Conservation (phyloP, 2,888 invertebrate genomes). For the Chouioia cunea region DNA sequence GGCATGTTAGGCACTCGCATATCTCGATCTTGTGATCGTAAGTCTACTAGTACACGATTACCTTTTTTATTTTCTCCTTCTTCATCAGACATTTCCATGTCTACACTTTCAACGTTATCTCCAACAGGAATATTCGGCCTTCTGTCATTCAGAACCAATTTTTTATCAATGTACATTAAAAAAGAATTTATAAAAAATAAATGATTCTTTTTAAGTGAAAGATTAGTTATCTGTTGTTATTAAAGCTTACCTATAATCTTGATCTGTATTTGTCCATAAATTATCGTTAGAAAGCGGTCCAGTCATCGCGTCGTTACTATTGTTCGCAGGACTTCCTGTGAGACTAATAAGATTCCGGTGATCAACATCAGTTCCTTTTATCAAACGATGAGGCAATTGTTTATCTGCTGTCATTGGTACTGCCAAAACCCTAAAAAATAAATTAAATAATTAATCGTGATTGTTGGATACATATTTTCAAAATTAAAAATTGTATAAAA, state of each 20-base stretch:
- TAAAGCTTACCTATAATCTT: slow-evolving; percentile 63
- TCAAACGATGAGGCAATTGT: slow-evolving; percentile 62
- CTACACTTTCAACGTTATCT: slow-evolving; percentile 84
- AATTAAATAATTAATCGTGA: slow-evolving; percentile 9
- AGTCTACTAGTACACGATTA: slow-evolving; percentile 61
- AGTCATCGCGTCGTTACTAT: slow-evolving; percentile 54
- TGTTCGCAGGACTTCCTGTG: slow-evolving; percentile 77
- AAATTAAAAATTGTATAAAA: slow-evolving; percentile 24
- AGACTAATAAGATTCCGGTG: slow-evolving; percentile 87
- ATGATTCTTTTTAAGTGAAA: slow-evolving; percentile 1
- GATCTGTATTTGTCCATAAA: slow-evolving; percentile 64
- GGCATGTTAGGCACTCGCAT: slow-evolving; percentile 54
- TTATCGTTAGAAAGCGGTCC: slow-evolving; percentile 53
- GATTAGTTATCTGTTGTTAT: background rate
- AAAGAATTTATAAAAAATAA: background rate
- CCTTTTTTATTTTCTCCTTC: slow-evolving; percentile 70
- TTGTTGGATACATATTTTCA: slow-evolving; percentile 8
- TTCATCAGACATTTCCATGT: slow-evolving; percentile 87
- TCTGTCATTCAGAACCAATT: slow-evolving; percentile 20
- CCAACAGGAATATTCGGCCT: slow-evolving; percentile 54
- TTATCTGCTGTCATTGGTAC: slow-evolving; percentile 62
- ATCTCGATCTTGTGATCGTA: slow-evolving; percentile 63
- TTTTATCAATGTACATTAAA: background rate
- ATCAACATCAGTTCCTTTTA: slow-evolving; percentile 76
- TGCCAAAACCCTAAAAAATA: slow-evolving; percentile 47